These are phyloP conservation scores for Drosophila ambigua DNA, from an alignment of 1,140 invertebrate species.

Conservation along the genomic window DNA sequence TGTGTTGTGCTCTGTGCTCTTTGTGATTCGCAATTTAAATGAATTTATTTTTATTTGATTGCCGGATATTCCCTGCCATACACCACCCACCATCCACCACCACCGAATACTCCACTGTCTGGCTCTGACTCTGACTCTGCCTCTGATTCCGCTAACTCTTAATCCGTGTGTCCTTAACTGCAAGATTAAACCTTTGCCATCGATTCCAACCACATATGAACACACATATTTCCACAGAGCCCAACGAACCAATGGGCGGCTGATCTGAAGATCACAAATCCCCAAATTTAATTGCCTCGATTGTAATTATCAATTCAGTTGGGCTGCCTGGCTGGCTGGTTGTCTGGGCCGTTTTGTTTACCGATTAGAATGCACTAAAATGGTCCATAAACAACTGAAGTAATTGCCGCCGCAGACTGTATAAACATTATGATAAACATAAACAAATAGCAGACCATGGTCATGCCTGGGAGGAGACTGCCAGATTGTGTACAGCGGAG, in stretches of 20 bases:
- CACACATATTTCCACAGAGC: too few relatives aligned
- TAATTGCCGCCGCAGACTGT: slow-evolving; percentile 29
- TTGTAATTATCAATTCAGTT: neutral
- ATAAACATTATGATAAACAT: slow-evolving; percentile 34
- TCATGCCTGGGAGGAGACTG: neutral
- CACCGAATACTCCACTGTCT: too few relatives aligned
- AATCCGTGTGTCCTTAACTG: too few relatives aligned
- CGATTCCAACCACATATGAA: too few relatives aligned
- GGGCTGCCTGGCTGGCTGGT: neutral
- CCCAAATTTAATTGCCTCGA: neutral
- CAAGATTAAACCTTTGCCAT: too few relatives aligned
- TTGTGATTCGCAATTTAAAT: slow-evolving; percentile 12
- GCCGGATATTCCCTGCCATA: too few relatives aligned
- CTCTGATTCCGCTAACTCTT: too few relatives aligned
- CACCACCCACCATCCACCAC: too few relatives aligned
- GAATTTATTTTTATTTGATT: slow-evolving; percentile 8
- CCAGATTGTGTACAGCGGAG: neutral
- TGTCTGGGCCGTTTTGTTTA: slow-evolving; percentile 5
- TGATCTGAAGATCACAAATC: slow-evolving; percentile 11
- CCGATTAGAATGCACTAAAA: slow-evolving; percentile 36
- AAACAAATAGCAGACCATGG: slow-evolving; percentile 22
- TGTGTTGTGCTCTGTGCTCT: neutral
- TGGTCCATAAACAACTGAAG: slow-evolving; percentile 21
- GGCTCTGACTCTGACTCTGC: too few relatives aligned
- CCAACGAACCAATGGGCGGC: too few relatives aligned